Percentiles rank a stretch among this genome's conserved stretches.
Conservation (phyloP, 2,797 vertebrate genomes). For the Amblyopsis hoosieri region DNA sequence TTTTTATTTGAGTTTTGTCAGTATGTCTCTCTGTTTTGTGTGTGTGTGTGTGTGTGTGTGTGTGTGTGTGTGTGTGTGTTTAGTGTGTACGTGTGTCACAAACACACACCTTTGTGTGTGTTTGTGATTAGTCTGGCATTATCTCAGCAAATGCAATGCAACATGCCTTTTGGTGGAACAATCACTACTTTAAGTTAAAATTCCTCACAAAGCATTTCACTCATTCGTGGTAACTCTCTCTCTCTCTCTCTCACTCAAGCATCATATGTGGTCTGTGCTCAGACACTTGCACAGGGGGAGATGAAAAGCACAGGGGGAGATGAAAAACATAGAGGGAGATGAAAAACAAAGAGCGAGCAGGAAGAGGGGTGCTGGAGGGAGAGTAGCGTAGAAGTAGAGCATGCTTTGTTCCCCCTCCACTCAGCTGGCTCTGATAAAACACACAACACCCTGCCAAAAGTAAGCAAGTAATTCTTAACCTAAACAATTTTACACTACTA, state of each 20-base stretch:
- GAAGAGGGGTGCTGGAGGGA: not conserved
- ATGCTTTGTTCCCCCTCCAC: conserved; percentile 48
- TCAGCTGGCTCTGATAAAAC: conserved; percentile 64
- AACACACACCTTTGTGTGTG: conserved; percentile 28
- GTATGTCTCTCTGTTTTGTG: conserved; percentile 1
- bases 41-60: conserved; percentile 3
- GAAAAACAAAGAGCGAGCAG: not conserved
- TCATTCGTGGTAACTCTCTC: conserved; percentile 6
- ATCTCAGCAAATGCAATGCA: conserved; percentile 55
- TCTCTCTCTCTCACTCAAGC: conserved; percentile 6
- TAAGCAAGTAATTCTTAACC: not conserved
- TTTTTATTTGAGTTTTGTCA: conserved; percentile 19
- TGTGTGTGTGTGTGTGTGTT: conserved; percentile 3
- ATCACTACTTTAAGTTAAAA: conserved; percentile 1
- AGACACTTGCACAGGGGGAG: too few relatives aligned
- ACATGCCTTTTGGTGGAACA: conserved; percentile 41
- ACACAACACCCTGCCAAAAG: conserved; percentile 28
- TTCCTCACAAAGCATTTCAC: conserved; percentile 14
- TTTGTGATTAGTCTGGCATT: conserved; percentile 59
- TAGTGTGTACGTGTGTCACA: not conserved
- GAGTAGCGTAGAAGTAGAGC: conserved; percentile 8
- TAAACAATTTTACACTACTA: too few relatives aligned
- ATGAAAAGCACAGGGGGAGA: too few relatives aligned
- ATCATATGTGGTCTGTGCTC: not conserved
- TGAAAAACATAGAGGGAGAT: conserved; percentile 18